These are phyloP conservation scores for Lineus longissimus DNA, from an alignment of 1,140 invertebrate species.

Conservation along the genomic window DNA sequence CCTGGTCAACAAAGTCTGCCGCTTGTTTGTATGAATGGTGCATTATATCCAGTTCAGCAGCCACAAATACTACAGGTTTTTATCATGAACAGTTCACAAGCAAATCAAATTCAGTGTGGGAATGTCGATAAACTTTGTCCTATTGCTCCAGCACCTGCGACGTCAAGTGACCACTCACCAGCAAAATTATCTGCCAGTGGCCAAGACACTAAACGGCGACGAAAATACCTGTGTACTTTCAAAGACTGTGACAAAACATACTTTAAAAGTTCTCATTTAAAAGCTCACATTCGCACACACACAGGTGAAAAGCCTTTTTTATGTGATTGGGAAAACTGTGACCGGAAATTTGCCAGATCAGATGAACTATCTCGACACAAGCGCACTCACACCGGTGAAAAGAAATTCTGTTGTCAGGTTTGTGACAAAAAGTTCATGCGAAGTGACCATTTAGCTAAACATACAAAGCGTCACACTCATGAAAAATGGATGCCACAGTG, in stretches of 20 bases:
- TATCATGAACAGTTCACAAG: too few relatives aligned
- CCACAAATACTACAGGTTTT: too few relatives aligned
- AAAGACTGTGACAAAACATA: slow-evolving; percentile 96
- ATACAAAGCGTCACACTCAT: slow-evolving; percentile 49
- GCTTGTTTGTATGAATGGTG: too few relatives aligned
- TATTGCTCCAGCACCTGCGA: too few relatives aligned
- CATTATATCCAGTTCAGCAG: too few relatives aligned
- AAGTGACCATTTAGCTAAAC: slow-evolving; percentile 58
- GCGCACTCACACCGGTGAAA: slow-evolving; percentile 87
- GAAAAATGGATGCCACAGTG: background rate
- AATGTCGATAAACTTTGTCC: too few relatives aligned
- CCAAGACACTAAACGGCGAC: background rate
- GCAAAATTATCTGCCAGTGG: too few relatives aligned
- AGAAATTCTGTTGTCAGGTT: slow-evolving; percentile 83
- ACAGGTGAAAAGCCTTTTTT: slow-evolving; percentile 51
- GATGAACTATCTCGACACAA: slow-evolving; percentile 88
- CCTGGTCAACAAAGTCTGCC: too few relatives aligned
- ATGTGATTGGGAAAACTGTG: slow-evolving; percentile 84
- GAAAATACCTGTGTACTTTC: slow-evolving; percentile 80
- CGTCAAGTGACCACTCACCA: too few relatives aligned
- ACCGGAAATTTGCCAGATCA: slow-evolving; percentile 85
- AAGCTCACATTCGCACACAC: slow-evolving; percentile 63
- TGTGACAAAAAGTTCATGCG: slow-evolving; percentile 92
- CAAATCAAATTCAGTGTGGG: too few relatives aligned
- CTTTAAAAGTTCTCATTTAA: slow-evolving; percentile 74